Evolutionary conservation across 2,888 invertebrate genomes (phyloP).

Genomic region (Nomada hirtipes): DNA sequence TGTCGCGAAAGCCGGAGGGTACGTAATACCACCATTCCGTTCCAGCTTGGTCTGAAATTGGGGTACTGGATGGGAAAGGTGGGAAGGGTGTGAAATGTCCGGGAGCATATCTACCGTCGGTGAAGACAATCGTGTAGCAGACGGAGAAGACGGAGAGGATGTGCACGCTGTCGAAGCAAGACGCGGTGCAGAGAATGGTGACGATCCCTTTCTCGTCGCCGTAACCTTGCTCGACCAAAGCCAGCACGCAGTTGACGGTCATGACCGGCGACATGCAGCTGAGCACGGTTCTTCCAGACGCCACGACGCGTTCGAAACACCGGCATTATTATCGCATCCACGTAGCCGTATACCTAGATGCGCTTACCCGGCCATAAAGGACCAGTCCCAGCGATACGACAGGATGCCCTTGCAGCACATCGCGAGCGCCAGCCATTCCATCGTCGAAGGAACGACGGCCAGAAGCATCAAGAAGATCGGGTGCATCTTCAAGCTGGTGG

Average conservation of each 20-base stretch:
- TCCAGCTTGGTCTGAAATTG: slow-evolving; percentile 58
- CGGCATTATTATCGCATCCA: no score
- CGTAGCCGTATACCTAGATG: no score
- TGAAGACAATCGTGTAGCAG: slow-evolving; percentile 88
- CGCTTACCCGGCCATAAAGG: slow-evolving; percentile 79
- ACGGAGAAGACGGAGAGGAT: slow-evolving; percentile 91
- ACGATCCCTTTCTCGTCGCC: slow-evolving; percentile 91
- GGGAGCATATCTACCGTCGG: slow-evolving; percentile 84
- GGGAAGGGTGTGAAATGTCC: no score
- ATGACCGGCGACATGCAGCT: slow-evolving; percentile 81
- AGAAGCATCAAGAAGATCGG: slow-evolving; percentile 73
- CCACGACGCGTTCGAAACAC: no score
- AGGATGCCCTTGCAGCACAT: slow-evolving; percentile 73
- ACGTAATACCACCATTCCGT: slow-evolving; percentile 77
- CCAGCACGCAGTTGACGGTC: slow-evolving; percentile 78
- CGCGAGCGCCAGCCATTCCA: slow-evolving; percentile 73
- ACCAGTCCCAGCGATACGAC: slow-evolving; percentile 78
- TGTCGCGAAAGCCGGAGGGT: slow-evolving; percentile 84
- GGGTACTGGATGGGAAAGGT: not conserved
- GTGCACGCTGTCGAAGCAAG: slow-evolving; percentile 91
- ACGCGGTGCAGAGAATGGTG: slow-evolving; percentile 89
- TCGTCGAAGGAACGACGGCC: slow-evolving; percentile 77
- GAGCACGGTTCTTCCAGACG: slow-evolving; percentile 73
- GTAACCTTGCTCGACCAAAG: slow-evolving; percentile 85
- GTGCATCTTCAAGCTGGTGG: slow-evolving; percentile 73